phyloP scores from a whole-genome alignment of 1,140 invertebrate genomes.

The Drosophila oshimai region DNA sequence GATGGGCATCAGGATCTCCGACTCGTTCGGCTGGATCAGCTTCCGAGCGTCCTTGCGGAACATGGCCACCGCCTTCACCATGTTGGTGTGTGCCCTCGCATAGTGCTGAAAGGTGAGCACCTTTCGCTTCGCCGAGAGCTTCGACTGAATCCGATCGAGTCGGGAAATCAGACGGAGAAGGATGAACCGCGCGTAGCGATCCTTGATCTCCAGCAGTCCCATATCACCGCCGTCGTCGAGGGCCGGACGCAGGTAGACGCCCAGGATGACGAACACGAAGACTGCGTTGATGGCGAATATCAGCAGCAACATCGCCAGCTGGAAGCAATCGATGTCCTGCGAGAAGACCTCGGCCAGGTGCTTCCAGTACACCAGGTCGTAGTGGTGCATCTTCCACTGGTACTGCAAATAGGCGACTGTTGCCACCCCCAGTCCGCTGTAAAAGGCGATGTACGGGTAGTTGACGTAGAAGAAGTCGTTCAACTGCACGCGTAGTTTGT shows the following conservation, averaged over 20 bases:
- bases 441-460: conserved; percentile 60
- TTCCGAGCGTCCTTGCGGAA: conserved; percentile 78
- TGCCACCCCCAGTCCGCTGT: conserved; percentile 38
- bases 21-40: conserved; percentile 67
- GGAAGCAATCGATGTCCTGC: conserved; percentile 55
- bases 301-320: conserved; percentile 50
- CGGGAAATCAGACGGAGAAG: conserved; percentile 68
- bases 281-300: conserved; percentile 58
- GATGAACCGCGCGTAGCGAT: conserved; percentile 71
- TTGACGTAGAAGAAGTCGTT: conserved; percentile 54
- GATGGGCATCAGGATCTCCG: conserved; percentile 70
- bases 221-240: conserved; percentile 43
- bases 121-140: conserved; percentile 48
- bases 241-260: conserved; percentile 45
- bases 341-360: conserved; percentile 37
- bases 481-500: conserved; percentile 32
- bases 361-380: conserved; percentile 73
- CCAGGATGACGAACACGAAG: conserved; percentile 53
- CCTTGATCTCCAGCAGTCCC: conserved; percentile 74
- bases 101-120: conserved; percentile 47
- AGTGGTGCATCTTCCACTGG: conserved; percentile 56
- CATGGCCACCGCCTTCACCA: conserved; percentile 66
- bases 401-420: conserved; percentile 69
- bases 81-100: conserved; percentile 57
- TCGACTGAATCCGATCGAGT: conserved; percentile 65